Evolutionary conservation across 2,113 vertebrate genomes (phyloP).

Genomic region (Bubalus kerabau): DNA sequence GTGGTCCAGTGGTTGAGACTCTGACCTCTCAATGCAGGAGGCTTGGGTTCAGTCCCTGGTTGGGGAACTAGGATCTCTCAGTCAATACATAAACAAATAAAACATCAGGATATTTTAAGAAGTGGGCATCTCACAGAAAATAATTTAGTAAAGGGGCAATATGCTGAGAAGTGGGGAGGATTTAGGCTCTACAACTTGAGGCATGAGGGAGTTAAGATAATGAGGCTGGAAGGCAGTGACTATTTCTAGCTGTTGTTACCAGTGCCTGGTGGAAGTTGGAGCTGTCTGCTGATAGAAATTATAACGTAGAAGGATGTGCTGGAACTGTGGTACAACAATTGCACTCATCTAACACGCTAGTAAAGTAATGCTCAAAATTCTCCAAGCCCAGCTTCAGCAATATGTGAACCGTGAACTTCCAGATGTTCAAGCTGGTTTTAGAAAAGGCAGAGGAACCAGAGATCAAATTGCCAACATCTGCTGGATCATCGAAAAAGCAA

Average conservation of each 20-base stretch:
- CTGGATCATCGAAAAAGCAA: too few species aligned
- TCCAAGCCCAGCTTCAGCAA: background rate
- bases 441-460: too few species aligned
- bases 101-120: background rate
- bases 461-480: too few species aligned
- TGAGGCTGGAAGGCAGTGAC: background rate
- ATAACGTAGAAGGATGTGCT: background rate
- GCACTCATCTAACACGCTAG: background rate
- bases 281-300: background rate
- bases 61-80: background rate
- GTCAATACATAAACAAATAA: background rate
- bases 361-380: background rate
- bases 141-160: background rate
- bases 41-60: background rate
- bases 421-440: background rate
- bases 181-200: background rate
- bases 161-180: background rate
- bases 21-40: background rate
- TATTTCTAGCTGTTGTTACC: background rate
- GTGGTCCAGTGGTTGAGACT: background rate
- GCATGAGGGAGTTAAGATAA: background rate
- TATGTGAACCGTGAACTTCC: background rate
- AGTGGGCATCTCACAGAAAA: background rate
- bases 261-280: background rate
- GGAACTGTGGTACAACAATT: background rate